Percentiles rank a stretch among this genome's conserved stretches.
Conservation (phyloP, 2,113 vertebrate species). For the Perca flavescens region DNA sequence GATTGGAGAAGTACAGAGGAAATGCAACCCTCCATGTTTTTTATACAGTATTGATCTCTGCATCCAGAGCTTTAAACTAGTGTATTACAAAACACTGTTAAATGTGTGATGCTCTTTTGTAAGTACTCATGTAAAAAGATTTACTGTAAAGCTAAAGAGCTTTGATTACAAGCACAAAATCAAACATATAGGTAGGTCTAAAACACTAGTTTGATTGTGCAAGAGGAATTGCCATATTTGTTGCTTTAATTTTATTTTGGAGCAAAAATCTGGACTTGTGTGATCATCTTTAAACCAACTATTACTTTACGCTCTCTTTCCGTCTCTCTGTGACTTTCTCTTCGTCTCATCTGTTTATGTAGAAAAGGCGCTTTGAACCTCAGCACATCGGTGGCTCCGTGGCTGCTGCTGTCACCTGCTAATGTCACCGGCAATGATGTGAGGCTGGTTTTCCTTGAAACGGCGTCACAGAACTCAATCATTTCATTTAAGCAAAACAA, state of each 20-base stretch:
- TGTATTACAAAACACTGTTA: constrained; percentile 36
- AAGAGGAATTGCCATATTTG: not conserved
- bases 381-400: constrained; percentile 34
- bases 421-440: constrained; percentile 78
- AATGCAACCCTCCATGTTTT: constrained; percentile 67
- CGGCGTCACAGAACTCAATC: constrained; percentile 64
- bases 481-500: constrained; percentile 77
- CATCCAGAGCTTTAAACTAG: constrained; percentile 44
- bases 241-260: constrained; percentile 9
- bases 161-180: constrained; percentile 8
- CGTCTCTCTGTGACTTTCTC: constrained; percentile 18
- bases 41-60: constrained; percentile 68
- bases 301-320: constrained; percentile 9
- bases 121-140: not conserved
- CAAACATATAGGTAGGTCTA: not conserved
- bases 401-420: constrained; percentile 69
- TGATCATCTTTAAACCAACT: constrained; percentile 30
- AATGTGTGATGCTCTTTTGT: constrained; percentile 25
- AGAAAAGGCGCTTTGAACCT: constrained; percentile 71
- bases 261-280: not conserved
- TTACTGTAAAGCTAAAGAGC: not conserved
- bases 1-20: constrained; percentile 71
- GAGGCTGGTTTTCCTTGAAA: constrained; percentile 59
- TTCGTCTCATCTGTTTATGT: constrained; percentile 61
- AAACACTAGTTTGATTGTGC: not conserved